These are phyloP conservation scores for Leptopilina clavipes DNA, from an alignment of 1,140 invertebrate genomes.

Conservation along the genomic window DNA sequence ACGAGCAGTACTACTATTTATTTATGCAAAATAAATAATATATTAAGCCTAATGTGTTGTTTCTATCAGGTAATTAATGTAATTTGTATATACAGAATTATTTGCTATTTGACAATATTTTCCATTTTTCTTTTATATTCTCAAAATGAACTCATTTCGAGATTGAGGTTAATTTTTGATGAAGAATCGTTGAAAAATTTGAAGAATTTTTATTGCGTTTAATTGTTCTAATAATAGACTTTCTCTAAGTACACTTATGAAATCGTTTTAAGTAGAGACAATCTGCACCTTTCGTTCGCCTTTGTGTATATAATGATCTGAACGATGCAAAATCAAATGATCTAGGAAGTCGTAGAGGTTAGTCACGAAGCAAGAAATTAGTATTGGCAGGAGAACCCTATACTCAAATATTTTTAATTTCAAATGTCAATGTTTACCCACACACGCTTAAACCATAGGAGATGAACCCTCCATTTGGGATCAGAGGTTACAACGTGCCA, in stretches of 20 bases:
- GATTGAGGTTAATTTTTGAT: no score
- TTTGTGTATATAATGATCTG: not conserved
- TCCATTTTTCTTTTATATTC: no score
- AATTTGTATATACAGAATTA: no score
- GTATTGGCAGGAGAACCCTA: not conserved
- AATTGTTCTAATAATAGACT: slow-evolving; percentile 8
- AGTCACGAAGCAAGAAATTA: not conserved
- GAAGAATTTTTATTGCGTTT: not conserved
- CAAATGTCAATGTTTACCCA: slow-evolving; percentile 53
- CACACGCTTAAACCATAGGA: slow-evolving; percentile 5
- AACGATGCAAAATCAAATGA: slow-evolving; percentile 4
- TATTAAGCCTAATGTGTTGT: no score
- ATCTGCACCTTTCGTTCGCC: not conserved
- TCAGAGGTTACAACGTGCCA: slow-evolving; percentile 55
- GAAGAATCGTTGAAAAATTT: not conserved
- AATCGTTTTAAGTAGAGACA: not conserved
- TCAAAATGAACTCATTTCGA: no score
- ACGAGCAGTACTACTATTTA: no score
- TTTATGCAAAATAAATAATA: no score
- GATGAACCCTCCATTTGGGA: slow-evolving; percentile 36
- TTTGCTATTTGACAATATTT: no score
- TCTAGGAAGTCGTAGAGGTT: slow-evolving; percentile 8
- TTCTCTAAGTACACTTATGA: not conserved
- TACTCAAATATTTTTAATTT: slow-evolving; percentile 19
- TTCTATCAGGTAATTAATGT: no score